These are phyloP conservation scores for Aldabrachelys gigantea DNA, from an alignment of 2,113 vertebrate genomes.

Conservation along the genomic window DNA sequence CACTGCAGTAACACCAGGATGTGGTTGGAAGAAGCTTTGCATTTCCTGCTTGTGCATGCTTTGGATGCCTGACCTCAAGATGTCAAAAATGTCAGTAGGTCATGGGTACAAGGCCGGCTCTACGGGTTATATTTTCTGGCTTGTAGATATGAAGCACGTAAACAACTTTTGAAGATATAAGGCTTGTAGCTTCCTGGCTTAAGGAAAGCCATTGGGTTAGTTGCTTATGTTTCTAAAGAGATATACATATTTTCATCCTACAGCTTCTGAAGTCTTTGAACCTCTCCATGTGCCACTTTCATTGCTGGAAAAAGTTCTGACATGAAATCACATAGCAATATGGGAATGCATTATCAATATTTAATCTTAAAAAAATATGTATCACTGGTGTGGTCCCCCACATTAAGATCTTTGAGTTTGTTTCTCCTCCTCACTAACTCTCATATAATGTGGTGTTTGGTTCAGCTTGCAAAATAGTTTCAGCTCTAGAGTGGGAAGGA, in stretches of 20 bases:
- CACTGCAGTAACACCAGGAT: constrained; percentile 64
- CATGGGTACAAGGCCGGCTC: constrained; percentile 48
- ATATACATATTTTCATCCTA: not conserved
- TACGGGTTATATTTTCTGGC: constrained; percentile 52
- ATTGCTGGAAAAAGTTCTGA: not conserved
- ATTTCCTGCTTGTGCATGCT: constrained; percentile 70
- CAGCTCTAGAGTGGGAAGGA: not conserved
- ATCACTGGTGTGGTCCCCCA: fast-evolving
- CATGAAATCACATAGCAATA: not conserved
- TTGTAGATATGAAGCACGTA: constrained; percentile 48
- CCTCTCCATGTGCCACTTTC: not conserved
- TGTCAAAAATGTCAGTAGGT: constrained; percentile 68
- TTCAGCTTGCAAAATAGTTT: not conserved
- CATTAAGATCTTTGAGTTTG: not conserved
- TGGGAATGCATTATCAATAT: not conserved
- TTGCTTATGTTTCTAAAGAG: constrained; percentile 6
- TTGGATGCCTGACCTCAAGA: constrained; percentile 66
- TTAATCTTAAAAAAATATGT: not conserved
- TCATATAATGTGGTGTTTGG: not conserved
- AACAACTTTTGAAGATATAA: constrained; percentile 57
- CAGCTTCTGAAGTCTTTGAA: not conserved
- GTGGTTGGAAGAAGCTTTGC: constrained; percentile 58
- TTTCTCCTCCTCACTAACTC: not conserved
- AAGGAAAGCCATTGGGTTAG: constrained; percentile 1
- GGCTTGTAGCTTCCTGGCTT: constrained; percentile 21